Conservation (phyloP, 1,140 invertebrate genomes). For the Drosophila erecta region DNA sequence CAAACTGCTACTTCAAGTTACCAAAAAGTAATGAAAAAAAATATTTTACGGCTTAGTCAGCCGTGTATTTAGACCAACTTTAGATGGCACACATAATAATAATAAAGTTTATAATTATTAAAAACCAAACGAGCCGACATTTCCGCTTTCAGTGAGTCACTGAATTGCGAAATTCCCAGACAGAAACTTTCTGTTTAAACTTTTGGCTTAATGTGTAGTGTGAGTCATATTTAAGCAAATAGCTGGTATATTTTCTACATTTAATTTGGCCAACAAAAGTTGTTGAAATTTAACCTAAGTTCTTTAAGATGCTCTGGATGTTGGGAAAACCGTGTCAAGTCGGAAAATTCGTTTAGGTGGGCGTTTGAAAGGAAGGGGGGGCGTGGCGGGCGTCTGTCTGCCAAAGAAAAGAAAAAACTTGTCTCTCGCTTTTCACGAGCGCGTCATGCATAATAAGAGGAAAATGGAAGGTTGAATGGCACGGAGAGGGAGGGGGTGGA, state of each 20-base stretch:
- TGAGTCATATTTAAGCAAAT: neutral
- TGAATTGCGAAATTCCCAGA: constrained; percentile 13
- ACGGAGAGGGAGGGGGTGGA: neutral
- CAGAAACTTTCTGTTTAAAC: constrained; percentile 24
- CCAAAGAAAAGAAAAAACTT: constrained; percentile 66
- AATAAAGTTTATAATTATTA: constrained; percentile 54
- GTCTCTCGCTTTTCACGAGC: constrained; percentile 46
- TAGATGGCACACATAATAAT: constrained; percentile 55
- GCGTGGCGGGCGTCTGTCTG: constrained; percentile 38
- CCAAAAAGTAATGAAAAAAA: constrained; percentile 8
- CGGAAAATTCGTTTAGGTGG: constrained; percentile 66
- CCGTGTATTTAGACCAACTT: constrained; percentile 25
- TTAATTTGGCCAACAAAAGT: constrained; percentile 55
- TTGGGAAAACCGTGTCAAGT: constrained; percentile 74
- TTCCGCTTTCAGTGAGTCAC: constrained; percentile 48
- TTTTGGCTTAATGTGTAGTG: constrained; percentile 4
- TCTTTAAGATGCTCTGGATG: constrained; percentile 14
- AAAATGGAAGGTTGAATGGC: constrained; percentile 22
- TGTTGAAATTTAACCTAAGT: constrained; percentile 2
- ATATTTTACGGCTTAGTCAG: constrained; percentile 36
- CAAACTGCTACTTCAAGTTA: constrained; percentile 11
- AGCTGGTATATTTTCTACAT: constrained; percentile 7
- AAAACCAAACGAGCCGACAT: constrained; percentile 42
- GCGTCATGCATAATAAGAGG: constrained; percentile 63
- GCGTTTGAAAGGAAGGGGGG: constrained; percentile 15